These are phyloP conservation scores for Xestia sexstrigata DNA, from an alignment of 2,888 invertebrate genomes.

Conservation along the genomic window DNA sequence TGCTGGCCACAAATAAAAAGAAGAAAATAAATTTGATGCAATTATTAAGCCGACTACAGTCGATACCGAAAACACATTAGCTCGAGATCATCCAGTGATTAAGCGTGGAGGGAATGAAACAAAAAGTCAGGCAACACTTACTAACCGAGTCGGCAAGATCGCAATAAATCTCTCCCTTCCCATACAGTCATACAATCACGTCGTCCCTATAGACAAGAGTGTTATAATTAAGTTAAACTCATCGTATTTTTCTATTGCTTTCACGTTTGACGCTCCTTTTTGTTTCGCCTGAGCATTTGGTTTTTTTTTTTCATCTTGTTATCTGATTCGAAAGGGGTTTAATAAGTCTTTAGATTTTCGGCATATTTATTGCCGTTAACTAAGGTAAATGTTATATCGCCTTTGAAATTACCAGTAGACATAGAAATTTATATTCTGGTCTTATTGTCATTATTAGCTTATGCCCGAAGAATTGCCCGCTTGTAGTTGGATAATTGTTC, in stretches of 20 bases:
- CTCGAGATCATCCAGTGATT: conserved; percentile 86
- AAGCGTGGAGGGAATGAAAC: conserved; percentile 84
- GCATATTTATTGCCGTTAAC: neutral
- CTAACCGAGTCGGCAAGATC: conserved; percentile 85
- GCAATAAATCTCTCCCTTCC: conserved; percentile 86
- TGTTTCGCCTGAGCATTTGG: conserved; percentile 17
- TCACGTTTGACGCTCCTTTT: conserved; percentile 54
- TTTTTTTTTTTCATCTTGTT: neutral
- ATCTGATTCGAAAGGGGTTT: neutral
- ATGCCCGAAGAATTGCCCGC: no score
- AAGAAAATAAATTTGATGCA: conserved; percentile 66
- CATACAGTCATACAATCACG: conserved; percentile 83
- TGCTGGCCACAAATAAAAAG: conserved; percentile 44
- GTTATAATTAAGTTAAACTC: conserved; percentile 88
- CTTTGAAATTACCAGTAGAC: neutral
- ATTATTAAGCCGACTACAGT: conserved; percentile 73
- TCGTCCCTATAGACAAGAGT: conserved; percentile 83
- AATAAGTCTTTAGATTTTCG: neutral
- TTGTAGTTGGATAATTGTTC: no score
- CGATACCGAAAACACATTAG: conserved; percentile 84
- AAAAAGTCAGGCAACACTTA: conserved; percentile 85
- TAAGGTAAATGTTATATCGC: neutral
- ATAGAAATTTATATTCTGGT: neutral
- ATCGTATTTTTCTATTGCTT: conserved; percentile 74
- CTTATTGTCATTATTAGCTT: neutral